Base-by-base conservation (phyloP, 2,888 invertebrate genomes). In the Lasius fuliginosus region DNA sequence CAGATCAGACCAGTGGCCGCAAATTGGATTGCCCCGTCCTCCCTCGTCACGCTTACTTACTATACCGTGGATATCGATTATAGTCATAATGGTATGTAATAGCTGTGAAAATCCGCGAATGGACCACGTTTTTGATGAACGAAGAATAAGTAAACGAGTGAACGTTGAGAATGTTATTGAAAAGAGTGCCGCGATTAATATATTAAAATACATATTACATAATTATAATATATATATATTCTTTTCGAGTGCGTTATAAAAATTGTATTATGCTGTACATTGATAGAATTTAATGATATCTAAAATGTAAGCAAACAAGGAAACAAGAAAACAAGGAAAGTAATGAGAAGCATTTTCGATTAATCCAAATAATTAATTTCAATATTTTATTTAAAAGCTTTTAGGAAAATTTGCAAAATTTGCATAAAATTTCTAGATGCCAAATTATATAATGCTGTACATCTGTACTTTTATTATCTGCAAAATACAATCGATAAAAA, bases 81-180 rank as follows among this genome's bases (percentile, higher is more conserved):
- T 86, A 81, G 77, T 75, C 73, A 84, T 89, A 89, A 89, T 89
- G 58, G 88, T 84, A 68, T 85, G 73, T 87, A 89, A 89, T 86
- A 82, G 62, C 81, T 73, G 60, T 42, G 60, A 81, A 56, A 71
- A 73, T 81, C 60, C 18, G 71, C 68, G 42, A 69, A 42, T 30
- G 27, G 12, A 11, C 8, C 33, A 23, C 58, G 75, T 74, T 71
- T 81, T 81, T 62, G 33, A 40, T 46, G 53, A 60, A 46, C 53
- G 67, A 27, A 33, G 65, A 65, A 23, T 49, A 76, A 53, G 49
- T 53, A 8, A 53, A 65, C 65, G 82, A 40, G 18, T 18, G 33
- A 65, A 42, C 30, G 64, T 58, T 27, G 49, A 53, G 73, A 56
- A 18, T 46, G 58, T 67, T 42, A 42, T 56, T n/a, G 27, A 53